Conservation (phyloP, 2,888 invertebrate species). For the Hemistola chrysoprasaria region DNA sequence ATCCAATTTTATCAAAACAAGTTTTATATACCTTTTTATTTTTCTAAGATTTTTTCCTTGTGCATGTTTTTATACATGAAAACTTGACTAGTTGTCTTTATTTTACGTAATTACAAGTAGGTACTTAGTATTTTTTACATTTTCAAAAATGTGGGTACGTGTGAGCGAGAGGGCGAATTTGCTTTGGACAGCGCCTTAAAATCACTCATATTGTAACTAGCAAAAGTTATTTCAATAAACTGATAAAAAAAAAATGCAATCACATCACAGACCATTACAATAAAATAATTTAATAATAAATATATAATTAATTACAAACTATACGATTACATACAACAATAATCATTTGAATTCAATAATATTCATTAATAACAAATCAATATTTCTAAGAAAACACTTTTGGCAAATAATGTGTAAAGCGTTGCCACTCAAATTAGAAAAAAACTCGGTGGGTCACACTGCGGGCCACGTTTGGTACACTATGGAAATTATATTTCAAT, state of each 20-base stretch:
- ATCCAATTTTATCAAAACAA: too few relatives aligned
- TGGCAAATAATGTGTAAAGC: slow-evolving; percentile 30
- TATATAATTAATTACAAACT: slow-evolving; percentile 62
- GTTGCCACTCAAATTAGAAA: slow-evolving; percentile 46
- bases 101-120: too few relatives aligned
- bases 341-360: slow-evolving; percentile 30
- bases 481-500: slow-evolving; percentile 10
- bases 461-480: slow-evolving; percentile 36
- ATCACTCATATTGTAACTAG: too few relatives aligned
- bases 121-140: too few relatives aligned
- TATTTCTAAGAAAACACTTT: slow-evolving; percentile 26
- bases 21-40: too few relatives aligned
- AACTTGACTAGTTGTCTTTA: too few relatives aligned
- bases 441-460: slow-evolving; percentile 57
- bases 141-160: too few relatives aligned
- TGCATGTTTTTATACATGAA: too few relatives aligned
- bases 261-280: slow-evolving; percentile 60
- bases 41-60: too few relatives aligned
- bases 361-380: slow-evolving; percentile 24
- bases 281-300: slow-evolving; percentile 40
- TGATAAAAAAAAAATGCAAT: slow-evolving; percentile 38
- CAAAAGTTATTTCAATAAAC: too few relatives aligned
- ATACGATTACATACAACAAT: slow-evolving; percentile 70
- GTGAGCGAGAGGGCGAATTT: too few relatives aligned
- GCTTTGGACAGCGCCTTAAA: too few relatives aligned